phyloP scores from a whole-genome alignment of 2,888 invertebrate genomes.

The Julus scandinavius region DNA sequence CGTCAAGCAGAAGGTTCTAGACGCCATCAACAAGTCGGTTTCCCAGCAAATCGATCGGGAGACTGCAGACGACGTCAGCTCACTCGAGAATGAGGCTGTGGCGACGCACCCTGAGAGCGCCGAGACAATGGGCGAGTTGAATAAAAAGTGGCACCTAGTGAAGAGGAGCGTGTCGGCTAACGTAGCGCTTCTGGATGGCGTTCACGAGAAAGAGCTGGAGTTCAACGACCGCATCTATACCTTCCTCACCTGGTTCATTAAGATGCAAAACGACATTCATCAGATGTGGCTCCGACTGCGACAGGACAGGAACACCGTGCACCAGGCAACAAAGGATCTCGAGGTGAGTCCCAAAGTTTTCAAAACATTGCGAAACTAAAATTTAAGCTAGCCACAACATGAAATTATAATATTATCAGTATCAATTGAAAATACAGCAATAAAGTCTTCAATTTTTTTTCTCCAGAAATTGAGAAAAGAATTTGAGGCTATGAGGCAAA shows the following conservation, averaged over 20 bases:
- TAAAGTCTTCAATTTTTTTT: not conserved
- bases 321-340: slow-evolving; percentile 25
- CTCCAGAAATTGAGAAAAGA: slow-evolving; percentile 36
- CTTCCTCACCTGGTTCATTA: slow-evolving; percentile 40
- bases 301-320: slow-evolving; percentile 44
- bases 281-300: slow-evolving; percentile 18
- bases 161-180: slow-evolving; percentile 46
- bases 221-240: slow-evolving; percentile 46
- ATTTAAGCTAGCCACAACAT: too few species aligned
- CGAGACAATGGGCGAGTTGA: slow-evolving; percentile 46
- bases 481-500: not conserved
- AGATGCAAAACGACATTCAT: not conserved
- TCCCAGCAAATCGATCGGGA: slow-evolving; percentile 42
- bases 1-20: slow-evolving; percentile 47
- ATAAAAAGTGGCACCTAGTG: slow-evolving; percentile 51
- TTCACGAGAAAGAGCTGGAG: slow-evolving; percentile 40
- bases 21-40: slow-evolving; percentile 49
- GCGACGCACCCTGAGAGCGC: not conserved
- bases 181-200: not conserved
- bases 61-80: not conserved
- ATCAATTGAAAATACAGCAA: not conserved
- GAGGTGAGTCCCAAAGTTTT: slow-evolving; percentile 17
- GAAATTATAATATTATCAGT: not conserved
- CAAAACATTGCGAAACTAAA: too few species aligned
- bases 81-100: not conserved